Evolutionary conservation across 2,797 vertebrate genomes (phyloP).

Genomic region (Borostomias antarcticus): DNA sequence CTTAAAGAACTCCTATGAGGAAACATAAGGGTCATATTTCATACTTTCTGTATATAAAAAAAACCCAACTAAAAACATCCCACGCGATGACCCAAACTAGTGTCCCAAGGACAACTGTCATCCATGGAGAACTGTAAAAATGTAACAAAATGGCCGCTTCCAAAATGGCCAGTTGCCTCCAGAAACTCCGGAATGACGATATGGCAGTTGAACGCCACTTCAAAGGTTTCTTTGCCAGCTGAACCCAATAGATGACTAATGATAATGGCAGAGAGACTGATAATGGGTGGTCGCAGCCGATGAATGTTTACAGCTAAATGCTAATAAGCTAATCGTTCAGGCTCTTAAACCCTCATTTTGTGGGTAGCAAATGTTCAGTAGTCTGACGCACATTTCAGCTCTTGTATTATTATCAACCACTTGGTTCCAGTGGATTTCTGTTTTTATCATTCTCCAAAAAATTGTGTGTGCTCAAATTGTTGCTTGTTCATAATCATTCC

Average conservation of each 20-base stretch:
- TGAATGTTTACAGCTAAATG: slow-evolving; percentile 79
- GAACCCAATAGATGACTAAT: slow-evolving; percentile 65
- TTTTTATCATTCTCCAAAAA: slow-evolving; percentile 18
- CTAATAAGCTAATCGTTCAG: slow-evolving; percentile 76
- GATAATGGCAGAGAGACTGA: slow-evolving; percentile 63
- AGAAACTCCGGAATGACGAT: slow-evolving; percentile 52
- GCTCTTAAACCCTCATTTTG: slow-evolving; percentile 55
- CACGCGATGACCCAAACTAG: slow-evolving; percentile 35
- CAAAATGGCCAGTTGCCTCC: slow-evolving; percentile 54
- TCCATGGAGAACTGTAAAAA: slow-evolving; percentile 52
- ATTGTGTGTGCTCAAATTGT: not conserved
- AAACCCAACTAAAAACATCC: no score
- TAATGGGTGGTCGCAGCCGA: slow-evolving; percentile 69
- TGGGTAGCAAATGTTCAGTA: slow-evolving; percentile 52
- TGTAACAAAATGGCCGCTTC: slow-evolving; percentile 68
- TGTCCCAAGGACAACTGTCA: slow-evolving; percentile 4
- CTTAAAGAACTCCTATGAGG: slow-evolving; percentile 19
- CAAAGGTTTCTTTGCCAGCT: slow-evolving; percentile 57
- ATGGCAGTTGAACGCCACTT: slow-evolving; percentile 30
- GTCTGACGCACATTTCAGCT: slow-evolving; percentile 52
- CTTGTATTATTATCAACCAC: slow-evolving; percentile 58
- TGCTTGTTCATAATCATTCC: slow-evolving; percentile 4
- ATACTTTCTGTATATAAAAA: slow-evolving; percentile 13
- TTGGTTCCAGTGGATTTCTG: slow-evolving; percentile 53
- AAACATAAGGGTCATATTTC: slow-evolving; percentile 30